Conservation (phyloP, 2,888 invertebrate species). For the Aspidapion aeneum region DNA sequence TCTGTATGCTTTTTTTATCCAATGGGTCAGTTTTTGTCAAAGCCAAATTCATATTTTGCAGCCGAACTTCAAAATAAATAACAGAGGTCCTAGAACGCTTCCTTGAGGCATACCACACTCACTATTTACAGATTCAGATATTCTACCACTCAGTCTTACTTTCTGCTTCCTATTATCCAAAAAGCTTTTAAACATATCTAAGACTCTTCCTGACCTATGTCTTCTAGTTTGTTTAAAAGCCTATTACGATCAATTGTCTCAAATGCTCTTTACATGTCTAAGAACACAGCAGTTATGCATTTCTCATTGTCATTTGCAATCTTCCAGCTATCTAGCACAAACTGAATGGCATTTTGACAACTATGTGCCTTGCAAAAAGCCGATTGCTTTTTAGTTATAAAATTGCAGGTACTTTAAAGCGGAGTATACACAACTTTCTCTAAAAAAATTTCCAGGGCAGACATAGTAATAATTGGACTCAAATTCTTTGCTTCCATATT, state of each 20-base stretch:
- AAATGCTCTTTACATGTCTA: neutral
- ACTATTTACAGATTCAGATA: neutral
- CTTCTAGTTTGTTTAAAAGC: neutral
- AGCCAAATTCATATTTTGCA: no score
- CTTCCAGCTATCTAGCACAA: neutral
- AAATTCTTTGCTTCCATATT: neutral
- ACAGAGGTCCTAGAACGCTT: no score
- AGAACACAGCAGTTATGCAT: neutral
- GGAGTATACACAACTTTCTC: neutral
- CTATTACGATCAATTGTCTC: neutral
- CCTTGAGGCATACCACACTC: no score
- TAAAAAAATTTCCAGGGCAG: neutral
- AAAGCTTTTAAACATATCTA: neutral
- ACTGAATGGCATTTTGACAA: neutral
- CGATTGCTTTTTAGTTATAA: neutral
- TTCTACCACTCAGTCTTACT: no score
- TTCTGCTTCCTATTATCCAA: neutral
- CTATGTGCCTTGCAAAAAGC: neutral
- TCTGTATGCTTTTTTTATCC: no score
- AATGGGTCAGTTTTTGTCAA: no score
- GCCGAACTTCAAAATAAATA: no score
- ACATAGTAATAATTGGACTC: neutral
- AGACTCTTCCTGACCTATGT: neutral
- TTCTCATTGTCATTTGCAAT: neutral
- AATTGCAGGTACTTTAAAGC: no score